Percentiles rank a stretch among this genome's conserved stretches.
Evolutionary conservation across 2,888 invertebrate genomes (phyloP).

Genomic region (Cactoblastis cactorum): DNA sequence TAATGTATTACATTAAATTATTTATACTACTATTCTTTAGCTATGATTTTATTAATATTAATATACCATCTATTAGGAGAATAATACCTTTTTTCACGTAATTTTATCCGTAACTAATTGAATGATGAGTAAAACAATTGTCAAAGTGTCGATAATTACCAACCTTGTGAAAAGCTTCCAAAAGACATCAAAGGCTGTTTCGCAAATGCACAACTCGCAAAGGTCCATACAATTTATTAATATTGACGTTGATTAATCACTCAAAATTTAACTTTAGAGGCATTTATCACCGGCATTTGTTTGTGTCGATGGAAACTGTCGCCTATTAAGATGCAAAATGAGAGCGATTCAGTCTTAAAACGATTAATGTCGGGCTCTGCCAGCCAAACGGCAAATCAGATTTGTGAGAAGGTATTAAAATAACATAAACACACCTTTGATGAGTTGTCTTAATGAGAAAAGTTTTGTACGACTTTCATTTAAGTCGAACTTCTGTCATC

Average conservation of each 20-base stretch:
- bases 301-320: constrained; percentile 20
- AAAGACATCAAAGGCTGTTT: background rate
- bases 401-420: constrained; percentile 66
- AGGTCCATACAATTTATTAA: constrained; percentile 11
- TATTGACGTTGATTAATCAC: constrained; percentile 18
- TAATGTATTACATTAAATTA: too few relatives aligned
- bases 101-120: too few relatives aligned
- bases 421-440: constrained; percentile 76
- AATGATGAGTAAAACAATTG: background rate
- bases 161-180: background rate
- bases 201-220: background rate
- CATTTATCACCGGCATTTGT: constrained; percentile 19
- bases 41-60: too few relatives aligned
- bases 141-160: background rate
- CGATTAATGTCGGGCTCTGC: constrained; percentile 21
- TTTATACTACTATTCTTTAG: too few relatives aligned
- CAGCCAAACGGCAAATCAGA: constrained; percentile 41
- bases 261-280: constrained; percentile 16
- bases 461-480: constrained; percentile 74
- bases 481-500: constrained; percentile 75
- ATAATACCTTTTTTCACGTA: too few relatives aligned
- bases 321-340: constrained; percentile 18
- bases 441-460: constrained; percentile 76
- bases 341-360: constrained; percentile 18
- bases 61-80: too few relatives aligned